Percentiles rank a stretch among this genome's conserved stretches.
phyloP scores from a whole-genome alignment of 2,113 vertebrate genomes.

The Ursus arctos region DNA sequence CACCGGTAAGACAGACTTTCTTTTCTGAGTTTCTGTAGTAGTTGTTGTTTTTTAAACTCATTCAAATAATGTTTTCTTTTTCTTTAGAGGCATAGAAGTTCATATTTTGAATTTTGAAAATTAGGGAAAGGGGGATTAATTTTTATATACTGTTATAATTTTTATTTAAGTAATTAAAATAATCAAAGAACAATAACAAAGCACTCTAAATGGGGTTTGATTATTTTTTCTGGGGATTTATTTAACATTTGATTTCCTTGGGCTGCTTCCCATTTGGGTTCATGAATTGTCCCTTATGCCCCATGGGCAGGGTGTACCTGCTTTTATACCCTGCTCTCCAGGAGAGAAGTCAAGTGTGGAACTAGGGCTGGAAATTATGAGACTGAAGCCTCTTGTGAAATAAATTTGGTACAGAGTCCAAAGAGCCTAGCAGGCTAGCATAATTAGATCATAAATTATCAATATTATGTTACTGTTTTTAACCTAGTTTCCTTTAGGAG shows the following conservation, averaged over 20 bases:
- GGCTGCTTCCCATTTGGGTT: not conserved
- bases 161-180: constrained; percentile 58
- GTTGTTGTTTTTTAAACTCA: not conserved
- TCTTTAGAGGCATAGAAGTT: constrained; percentile 33
- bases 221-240: not conserved
- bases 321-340: not conserved
- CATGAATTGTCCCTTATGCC: not conserved
- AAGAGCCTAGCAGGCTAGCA: not conserved
- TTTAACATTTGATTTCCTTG: constrained; percentile 43
- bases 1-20: constrained; percentile 92
- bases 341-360: not conserved
- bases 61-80: constrained; percentile 42
- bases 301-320: not conserved
- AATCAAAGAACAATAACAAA: not conserved
- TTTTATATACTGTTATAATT: constrained; percentile 18
- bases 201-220: not conserved
- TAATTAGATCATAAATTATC: not conserved
- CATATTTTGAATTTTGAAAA: constrained; percentile 57
- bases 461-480: not conserved
- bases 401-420: not conserved
- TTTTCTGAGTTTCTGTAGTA: constrained; percentile 65
- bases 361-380: not conserved
- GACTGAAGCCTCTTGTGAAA: not conserved
- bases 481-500: not conserved
- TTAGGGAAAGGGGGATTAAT: not conserved